Conservation (phyloP, 2,888 invertebrate species). For the Ischnura elegans region DNA sequence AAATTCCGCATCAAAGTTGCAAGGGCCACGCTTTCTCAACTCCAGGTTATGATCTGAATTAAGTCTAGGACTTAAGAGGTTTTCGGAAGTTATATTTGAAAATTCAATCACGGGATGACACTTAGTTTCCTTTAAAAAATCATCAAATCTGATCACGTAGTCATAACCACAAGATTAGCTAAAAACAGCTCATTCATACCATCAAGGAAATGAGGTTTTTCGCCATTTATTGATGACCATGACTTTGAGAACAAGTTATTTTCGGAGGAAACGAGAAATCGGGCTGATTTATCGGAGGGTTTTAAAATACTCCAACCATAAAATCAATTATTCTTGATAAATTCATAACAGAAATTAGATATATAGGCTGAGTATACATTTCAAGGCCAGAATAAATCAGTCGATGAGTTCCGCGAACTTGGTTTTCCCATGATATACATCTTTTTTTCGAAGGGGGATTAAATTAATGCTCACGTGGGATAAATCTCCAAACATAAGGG, state of each 20-base stretch:
- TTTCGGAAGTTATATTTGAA: too few relatives aligned
- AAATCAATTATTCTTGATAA: constrained; percentile 17
- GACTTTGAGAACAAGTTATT: not conserved
- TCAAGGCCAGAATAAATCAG: not conserved
- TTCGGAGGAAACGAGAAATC: not conserved
- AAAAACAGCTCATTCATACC: not conserved
- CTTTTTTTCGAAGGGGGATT: not conserved
- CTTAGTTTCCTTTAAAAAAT: too few relatives aligned
- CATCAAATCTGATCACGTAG: too few relatives aligned
- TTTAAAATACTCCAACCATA: not conserved
- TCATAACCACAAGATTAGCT: too few relatives aligned
- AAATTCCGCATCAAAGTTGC: too few relatives aligned
- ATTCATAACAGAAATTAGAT: not conserved
- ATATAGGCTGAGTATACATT: not conserved
- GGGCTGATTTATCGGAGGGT: not conserved
- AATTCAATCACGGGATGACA: too few relatives aligned
- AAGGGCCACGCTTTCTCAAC: too few relatives aligned
- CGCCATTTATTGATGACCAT: not conserved
- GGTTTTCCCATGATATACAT: not conserved
- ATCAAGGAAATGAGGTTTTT: not conserved
- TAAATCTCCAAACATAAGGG: not conserved
- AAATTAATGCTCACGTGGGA: not conserved
- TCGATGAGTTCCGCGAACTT: not conserved
- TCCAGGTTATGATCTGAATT: too few relatives aligned
- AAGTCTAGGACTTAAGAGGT: too few relatives aligned